phyloP scores from a whole-genome alignment of 2,113 vertebrate species.

The Ramphastos sulfuratus region DNA sequence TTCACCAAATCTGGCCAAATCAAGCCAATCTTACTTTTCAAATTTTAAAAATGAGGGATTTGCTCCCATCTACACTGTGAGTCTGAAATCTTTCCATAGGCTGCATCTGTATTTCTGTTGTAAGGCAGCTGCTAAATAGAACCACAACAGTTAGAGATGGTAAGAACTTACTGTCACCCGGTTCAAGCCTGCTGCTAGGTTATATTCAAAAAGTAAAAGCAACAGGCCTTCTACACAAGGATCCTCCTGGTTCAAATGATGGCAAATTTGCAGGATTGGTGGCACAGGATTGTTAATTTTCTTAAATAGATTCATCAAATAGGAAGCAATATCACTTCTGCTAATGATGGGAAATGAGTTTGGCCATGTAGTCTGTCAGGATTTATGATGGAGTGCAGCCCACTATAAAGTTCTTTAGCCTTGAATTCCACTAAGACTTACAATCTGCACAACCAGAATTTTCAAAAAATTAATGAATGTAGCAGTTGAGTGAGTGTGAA shows the following conservation, averaged over 20 bases:
- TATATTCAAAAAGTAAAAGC: neutral
- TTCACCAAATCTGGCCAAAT: neutral
- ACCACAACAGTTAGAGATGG: neutral
- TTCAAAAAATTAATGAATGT: slow-evolving; percentile 3
- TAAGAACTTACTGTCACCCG: neutral
- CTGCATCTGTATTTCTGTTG: neutral
- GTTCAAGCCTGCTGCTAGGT: neutral
- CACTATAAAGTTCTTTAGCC: neutral
- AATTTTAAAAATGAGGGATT: neutral
- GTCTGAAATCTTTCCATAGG: neutral
- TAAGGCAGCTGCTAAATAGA: neutral
- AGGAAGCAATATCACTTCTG: neutral
- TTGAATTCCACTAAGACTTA: slow-evolving; percentile 24
- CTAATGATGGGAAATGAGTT: neutral
- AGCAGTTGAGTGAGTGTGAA: slow-evolving; percentile 17
- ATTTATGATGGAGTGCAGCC: neutral
- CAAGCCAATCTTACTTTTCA: neutral
- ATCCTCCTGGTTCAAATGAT: neutral
- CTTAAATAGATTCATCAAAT: neutral
- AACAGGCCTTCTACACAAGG: neutral
- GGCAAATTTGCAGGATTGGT: neutral
- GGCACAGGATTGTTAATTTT: neutral
- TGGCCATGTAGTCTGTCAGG: neutral
- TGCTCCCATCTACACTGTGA: neutral
- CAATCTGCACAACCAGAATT: neutral